Base-by-base conservation (phyloP, 2,797 vertebrate genomes). In the Myiotriccus ornatus region DNA sequence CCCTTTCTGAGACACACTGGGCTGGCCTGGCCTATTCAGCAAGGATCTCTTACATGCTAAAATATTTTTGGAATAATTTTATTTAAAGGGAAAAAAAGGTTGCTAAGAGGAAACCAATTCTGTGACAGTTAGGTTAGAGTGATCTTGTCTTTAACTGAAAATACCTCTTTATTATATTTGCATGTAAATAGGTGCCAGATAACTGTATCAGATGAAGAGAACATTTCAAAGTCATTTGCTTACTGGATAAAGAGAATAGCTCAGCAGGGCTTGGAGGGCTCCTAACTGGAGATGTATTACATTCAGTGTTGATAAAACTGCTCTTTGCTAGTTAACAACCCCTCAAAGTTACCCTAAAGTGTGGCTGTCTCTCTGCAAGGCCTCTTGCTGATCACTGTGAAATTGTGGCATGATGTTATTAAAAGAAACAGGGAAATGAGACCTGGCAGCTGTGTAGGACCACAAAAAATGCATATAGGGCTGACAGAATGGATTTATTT, bases 81-180 rank as follows among this genome's bases (percentile, higher is more conserved):
- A 59, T 50, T 91, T 57, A 74, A 68, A 59, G 7, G 4, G n/a
- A 34, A 80, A 24, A 49, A n/a, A 34, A 15, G 4, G 7, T 21
- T 76, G 24, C 39, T 65, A 50, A 56, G 53, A 62, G n/a, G 43
- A 89, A 94, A 69, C 18, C 19, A 52, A 3, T 80, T 71, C 50
- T 28, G 32, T 92, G 89, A 49, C 53, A 89, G 28, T 17, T 35
- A 47, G 30, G 43, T 81, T 83, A 81, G 46, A 83, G 47, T 62
- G 65, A 92, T 86, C 76, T 81, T 81, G 53, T 91, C 65, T 92
- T 87, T 70, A 78, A 68, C 55, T 83, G 73, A 22, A 80, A 85
- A 84, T 47, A 55, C 32, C 23, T 55, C 23, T 83, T 93, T 70
- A 89, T 90, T 68, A 14, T 75, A 84, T 83, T 92, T 92, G 84